Evolutionary conservation across 2,113 vertebrate species (phyloP).

Genomic region (Chunga burmeisteri): DNA sequence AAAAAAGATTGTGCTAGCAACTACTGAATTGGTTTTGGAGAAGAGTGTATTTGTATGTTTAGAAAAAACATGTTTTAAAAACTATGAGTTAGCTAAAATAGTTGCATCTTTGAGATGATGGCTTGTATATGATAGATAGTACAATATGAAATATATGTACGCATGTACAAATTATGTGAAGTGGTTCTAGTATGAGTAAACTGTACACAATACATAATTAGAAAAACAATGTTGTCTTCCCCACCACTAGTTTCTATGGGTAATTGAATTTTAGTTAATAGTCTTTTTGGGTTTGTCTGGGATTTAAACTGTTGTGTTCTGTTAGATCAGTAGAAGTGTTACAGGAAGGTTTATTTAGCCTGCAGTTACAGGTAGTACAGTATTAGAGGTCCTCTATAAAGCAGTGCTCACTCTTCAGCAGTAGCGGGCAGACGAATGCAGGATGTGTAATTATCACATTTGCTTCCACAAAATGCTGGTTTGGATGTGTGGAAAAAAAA

Average conservation of each 20-base stretch:
- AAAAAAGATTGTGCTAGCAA: background rate
- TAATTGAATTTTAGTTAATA: background rate
- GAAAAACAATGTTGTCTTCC: background rate
- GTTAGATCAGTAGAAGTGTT: constrained; percentile 11
- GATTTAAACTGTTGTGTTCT: background rate
- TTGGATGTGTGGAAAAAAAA: background rate
- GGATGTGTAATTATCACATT: background rate
- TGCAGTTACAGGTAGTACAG: background rate
- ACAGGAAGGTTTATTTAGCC: background rate
- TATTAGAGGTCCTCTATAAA: background rate
- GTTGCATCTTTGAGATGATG: background rate
- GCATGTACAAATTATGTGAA: background rate
- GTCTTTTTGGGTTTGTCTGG: background rate
- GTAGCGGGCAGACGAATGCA: background rate
- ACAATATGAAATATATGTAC: background rate
- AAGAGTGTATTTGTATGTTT: background rate
- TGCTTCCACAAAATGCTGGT: background rate
- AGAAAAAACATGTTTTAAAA: background rate
- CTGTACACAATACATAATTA: background rate
- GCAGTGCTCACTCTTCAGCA: background rate
- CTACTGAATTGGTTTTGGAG: background rate
- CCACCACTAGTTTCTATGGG: background rate
- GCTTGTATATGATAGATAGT: background rate
- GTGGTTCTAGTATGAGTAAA: background rate
- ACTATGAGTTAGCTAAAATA: background rate